Conservation (phyloP, 2,797 vertebrate genomes). For the Eidolon dupreanum region DNA sequence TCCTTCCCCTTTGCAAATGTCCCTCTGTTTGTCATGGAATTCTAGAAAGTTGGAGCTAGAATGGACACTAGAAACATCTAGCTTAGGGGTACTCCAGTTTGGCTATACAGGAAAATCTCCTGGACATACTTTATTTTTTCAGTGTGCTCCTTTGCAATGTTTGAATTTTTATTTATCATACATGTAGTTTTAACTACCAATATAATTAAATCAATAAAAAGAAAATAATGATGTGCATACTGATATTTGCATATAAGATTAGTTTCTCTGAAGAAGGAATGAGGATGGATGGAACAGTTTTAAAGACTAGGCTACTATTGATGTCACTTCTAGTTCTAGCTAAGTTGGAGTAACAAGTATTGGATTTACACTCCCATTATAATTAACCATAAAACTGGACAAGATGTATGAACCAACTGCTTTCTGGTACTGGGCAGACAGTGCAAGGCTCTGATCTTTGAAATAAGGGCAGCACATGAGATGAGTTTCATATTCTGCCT, state of each 20-base stretch:
- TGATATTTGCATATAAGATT: background rate
- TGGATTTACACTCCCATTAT: background rate
- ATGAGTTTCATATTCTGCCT: background rate
- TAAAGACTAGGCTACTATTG: background rate
- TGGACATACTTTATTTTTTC: background rate
- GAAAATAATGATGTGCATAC: background rate
- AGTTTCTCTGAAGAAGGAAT: background rate
- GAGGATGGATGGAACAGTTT: background rate
- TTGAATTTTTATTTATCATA: background rate
- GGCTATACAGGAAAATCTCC: background rate
- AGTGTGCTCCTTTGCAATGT: background rate
- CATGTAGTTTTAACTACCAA: background rate
- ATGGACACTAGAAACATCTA: background rate
- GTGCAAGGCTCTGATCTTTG: background rate
- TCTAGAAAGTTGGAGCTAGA: background rate
- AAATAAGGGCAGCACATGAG: background rate
- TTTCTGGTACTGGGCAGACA: background rate
- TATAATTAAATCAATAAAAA: background rate
- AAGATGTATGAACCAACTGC: background rate
- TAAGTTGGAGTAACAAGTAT: background rate
- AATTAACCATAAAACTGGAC: background rate
- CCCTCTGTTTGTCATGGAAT: background rate
- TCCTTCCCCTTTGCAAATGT: background rate
- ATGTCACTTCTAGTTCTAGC: background rate
- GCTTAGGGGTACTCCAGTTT: background rate